A percentile compares a stretch with the other conserved stretches of the same genome.
phyloP scores from a whole-genome alignment of 2,888 invertebrate species.

The Nymphalis polychloros region DNA sequence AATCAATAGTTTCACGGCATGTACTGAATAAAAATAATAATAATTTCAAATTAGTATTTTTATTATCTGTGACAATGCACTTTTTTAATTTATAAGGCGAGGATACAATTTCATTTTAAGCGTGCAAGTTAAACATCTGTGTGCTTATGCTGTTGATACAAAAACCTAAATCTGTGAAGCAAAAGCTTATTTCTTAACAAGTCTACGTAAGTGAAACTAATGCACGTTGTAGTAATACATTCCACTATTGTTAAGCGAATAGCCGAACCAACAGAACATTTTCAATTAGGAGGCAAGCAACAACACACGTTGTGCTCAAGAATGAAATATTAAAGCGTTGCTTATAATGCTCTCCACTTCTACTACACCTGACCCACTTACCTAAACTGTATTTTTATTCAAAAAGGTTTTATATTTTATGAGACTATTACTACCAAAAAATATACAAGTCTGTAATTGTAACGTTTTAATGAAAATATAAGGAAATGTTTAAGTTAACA shows the following conservation, averaged over 20 bases:
- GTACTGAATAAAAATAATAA: no score
- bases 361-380: conserved; percentile 37
- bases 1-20: no score
- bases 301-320: conserved; percentile 43
- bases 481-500: no score
- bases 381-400: conserved; percentile 34
- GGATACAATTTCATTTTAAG: no score
- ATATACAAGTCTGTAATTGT: no score
- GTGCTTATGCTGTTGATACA: neutral
- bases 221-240: neutral
- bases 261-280: conserved; percentile 39
- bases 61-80: no score
- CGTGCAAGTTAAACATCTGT: neutral
- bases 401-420: conserved; percentile 26
- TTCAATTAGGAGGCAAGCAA: conserved; percentile 43
- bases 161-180: neutral
- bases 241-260: conserved; percentile 16
- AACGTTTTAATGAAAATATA: no score
- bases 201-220: neutral
- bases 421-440: neutral
- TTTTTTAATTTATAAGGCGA: no score
- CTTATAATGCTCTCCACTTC: conserved; percentile 27
- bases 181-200: neutral
- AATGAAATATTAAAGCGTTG: conserved; percentile 56
- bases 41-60: no score